A percentile compares a stretch with the other conserved stretches of the same genome.
Evolutionary conservation across 1,140 invertebrate species (phyloP).

Genomic region (Matsumurasca onukii): DNA sequence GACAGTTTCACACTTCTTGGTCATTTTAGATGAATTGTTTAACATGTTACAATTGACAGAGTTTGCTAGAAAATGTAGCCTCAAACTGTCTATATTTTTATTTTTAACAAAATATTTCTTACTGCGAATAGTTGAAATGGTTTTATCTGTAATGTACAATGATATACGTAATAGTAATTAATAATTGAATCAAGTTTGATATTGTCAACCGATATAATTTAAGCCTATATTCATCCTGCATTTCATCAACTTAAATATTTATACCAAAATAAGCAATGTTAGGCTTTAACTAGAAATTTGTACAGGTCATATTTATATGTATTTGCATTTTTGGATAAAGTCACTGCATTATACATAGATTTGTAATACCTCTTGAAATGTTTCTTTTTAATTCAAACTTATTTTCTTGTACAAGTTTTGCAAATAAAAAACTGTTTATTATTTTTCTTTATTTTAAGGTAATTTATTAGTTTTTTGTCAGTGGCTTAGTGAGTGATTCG

Average conservation of each 20-base stretch:
- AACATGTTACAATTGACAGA: too few relatives aligned
- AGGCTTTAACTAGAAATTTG: constrained; percentile 14
- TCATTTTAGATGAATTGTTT: background rate
- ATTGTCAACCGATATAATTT: too few relatives aligned
- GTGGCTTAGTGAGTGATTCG: too few relatives aligned
- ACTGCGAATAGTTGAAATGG: background rate
- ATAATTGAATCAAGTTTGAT: background rate
- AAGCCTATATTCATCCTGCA: constrained; percentile 1
- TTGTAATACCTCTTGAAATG: too few relatives aligned
- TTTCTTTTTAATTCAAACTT: too few relatives aligned
- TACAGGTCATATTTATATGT: constrained; percentile 9
- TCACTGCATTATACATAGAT: background rate
- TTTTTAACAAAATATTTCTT: background rate
- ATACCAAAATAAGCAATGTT: constrained; percentile 12
- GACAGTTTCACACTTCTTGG: too few relatives aligned
- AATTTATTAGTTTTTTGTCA: too few relatives aligned
- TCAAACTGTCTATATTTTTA: background rate
- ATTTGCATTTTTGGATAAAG: background rate
- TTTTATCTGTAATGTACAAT: constrained; percentile 2
- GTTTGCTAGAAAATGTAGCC: too few relatives aligned
- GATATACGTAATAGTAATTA: background rate
- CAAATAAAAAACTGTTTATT: too few relatives aligned
- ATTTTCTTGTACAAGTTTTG: too few relatives aligned
- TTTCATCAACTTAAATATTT: constrained; percentile 6
- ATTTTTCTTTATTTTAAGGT: too few relatives aligned